phyloP scores from a whole-genome alignment of 2,888 invertebrate species.

The Ariolimax columbianus region DNA sequence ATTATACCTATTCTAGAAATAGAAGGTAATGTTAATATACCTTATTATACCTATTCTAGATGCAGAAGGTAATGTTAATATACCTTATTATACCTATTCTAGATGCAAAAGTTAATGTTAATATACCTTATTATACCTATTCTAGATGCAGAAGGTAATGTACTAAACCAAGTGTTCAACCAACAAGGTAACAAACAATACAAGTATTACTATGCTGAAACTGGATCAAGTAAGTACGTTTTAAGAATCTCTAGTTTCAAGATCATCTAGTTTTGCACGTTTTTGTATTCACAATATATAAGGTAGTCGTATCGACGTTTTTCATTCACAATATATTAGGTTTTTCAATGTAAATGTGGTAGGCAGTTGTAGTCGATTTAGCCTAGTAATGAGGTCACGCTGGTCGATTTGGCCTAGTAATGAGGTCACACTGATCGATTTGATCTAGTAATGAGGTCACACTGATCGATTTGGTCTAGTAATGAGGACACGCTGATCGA shows the following conservation, averaged over 20 bases:
- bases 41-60: too few species aligned
- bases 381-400: neutral
- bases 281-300: neutral
- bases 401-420: neutral
- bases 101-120: slow-evolving; percentile 74
- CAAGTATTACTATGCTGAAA: slow-evolving; percentile 81
- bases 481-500: too few species aligned
- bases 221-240: slow-evolving; percentile 65
- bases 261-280: neutral
- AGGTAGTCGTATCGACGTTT: neutral
- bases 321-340: neutral
- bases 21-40: too few species aligned
- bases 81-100: neutral
- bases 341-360: neutral
- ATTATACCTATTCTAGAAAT: too few species aligned
- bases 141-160: slow-evolving; percentile 77
- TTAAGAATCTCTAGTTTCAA: neutral
- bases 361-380: neutral
- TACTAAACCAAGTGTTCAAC: slow-evolving; percentile 82
- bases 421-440: too few species aligned
- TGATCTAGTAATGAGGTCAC: too few species aligned
- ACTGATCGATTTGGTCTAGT: too few species aligned
- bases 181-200: slow-evolving; percentile 82
- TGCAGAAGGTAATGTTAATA: too few species aligned
- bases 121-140: neutral